Evolutionary conservation across 2,888 invertebrate genomes (phyloP), one percentile per base, ranked within the genome.

Genomic region (Nezara viridula): DNA sequence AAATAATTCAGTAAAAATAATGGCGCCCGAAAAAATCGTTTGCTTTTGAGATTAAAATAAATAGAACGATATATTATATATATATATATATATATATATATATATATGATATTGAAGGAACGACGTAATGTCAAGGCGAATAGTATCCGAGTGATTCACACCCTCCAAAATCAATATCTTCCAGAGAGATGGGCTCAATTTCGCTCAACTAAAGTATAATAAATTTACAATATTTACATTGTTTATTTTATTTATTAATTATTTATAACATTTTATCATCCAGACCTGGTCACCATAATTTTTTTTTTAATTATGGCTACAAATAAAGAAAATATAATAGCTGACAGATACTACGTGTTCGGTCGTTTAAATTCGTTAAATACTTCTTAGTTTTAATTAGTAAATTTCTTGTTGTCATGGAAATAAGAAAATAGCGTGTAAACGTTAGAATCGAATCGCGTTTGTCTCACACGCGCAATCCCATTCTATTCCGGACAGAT

Each of bases 131-230:
- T 21, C 66, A 73, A 21, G 66, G 21, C 16, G 4, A 27, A 37
- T 73, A 73, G 37, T 73, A 21, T 73, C 37, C 66, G 19, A 5
- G 66, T 73, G 66, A 73, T 73, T 73, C 66, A 73, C 66, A 37
- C 66, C 21, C 66, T 73, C 37, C 37, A 37, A 73, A 66, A 73
- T 73, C 66, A 73, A 73, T 73, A 73, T 73, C 66, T 19, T 73
- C 37, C 37, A 9, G 32, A 37, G 37, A 44, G 66, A 66, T 16
- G 10, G 21, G 19, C 19, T 19, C 32, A 19, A 37, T 37, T 37
- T 73, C 37, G 32, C 37, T 73, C 24, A 0, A 21, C 7, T 14
- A 37, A 37, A 73, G 37, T 7, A 73, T 19, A 27, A 60, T 55
- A 55, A 55, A n/a, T 5, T 55, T 60, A n/a, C 10, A 44, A 44